Evolutionary conservation across 2,797 vertebrate genomes (phyloP).

Genomic region (Lophius americanus): DNA sequence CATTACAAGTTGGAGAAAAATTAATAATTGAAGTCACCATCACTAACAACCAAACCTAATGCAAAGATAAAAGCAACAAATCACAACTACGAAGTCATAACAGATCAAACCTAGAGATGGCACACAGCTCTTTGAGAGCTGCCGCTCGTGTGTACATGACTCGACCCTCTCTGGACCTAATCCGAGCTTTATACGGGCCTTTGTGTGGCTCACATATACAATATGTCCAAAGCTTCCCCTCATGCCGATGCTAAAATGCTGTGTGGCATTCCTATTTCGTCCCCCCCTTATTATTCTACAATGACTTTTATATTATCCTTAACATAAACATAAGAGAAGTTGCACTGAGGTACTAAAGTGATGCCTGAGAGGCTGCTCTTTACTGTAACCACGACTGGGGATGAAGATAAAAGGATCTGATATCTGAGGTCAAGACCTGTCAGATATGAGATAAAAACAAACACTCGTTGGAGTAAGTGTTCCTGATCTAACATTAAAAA

Average conservation of each 20-base stretch:
- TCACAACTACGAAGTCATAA: slow-evolving; percentile 69
- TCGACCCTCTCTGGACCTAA: slow-evolving; percentile 55
- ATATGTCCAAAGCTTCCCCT: slow-evolving; percentile 49
- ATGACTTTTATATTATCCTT: slow-evolving; percentile 59
- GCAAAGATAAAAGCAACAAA: slow-evolving; percentile 73
- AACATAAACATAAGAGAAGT: slow-evolving; percentile 33
- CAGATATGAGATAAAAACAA: slow-evolving; percentile 25
- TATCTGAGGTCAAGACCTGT: slow-evolving; percentile 29
- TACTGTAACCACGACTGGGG: slow-evolving; percentile 32
- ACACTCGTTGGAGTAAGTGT: too few species aligned
- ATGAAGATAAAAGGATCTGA: slow-evolving; percentile 40
- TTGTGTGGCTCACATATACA: slow-evolving; percentile 57
- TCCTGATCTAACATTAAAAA: too few species aligned
- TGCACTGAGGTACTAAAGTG: slow-evolving; percentile 50
- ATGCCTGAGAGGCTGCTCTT: slow-evolving; percentile 48
- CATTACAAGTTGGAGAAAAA: slow-evolving; percentile 62
- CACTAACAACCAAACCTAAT: slow-evolving; percentile 77
- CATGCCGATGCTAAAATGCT: slow-evolving; percentile 57
- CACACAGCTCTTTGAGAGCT: slow-evolving; percentile 30
- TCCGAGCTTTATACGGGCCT: slow-evolving; percentile 52
- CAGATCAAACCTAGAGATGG: slow-evolving; percentile 70
- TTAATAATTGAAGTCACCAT: slow-evolving; percentile 79
- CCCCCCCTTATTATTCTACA: slow-evolving; percentile 49
- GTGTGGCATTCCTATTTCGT: slow-evolving; percentile 50
- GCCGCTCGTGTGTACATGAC: slow-evolving; percentile 49